These are phyloP conservation scores for Chlorocebus sabaeus DNA, from an alignment of 2,113 vertebrate species.

Conservation along the genomic window DNA sequence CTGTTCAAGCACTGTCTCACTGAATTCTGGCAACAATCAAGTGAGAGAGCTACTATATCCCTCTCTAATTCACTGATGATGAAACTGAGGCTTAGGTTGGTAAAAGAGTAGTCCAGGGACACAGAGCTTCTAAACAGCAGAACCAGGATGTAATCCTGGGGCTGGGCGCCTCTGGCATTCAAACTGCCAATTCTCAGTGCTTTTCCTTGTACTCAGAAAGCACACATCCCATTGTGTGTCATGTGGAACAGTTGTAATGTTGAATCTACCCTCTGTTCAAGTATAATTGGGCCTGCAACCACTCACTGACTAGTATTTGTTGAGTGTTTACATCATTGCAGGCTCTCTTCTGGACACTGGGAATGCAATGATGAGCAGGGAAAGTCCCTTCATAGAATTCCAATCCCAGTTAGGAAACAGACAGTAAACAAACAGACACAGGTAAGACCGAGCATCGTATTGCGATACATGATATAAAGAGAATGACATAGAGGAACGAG, in stretches of 20 bases:
- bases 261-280: accelerated
- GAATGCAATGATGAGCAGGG: not conserved
- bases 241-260: accelerated
- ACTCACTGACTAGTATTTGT: accelerated
- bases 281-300: accelerated
- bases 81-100: not conserved
- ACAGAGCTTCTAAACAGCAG: not conserved
- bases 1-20: not conserved
- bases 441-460: not conserved
- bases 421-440: not conserved
- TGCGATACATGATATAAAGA: not conserved
- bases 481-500: not conserved
- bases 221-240: accelerated
- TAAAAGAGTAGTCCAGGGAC: not conserved
- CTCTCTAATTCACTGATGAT: not conserved
- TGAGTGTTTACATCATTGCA: accelerated
- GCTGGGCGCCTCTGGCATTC: not conserved
- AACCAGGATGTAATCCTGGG: not conserved
- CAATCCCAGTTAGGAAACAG: not conserved
- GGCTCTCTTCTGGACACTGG: not conserved
- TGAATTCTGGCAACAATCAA: not conserved
- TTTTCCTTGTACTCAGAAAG: not conserved
- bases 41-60: not conserved
- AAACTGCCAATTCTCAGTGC: accelerated
- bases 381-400: not conserved